Base-by-base conservation (phyloP, 2,113 vertebrate genomes). In the Myrmecophaga tridactyla region DNA sequence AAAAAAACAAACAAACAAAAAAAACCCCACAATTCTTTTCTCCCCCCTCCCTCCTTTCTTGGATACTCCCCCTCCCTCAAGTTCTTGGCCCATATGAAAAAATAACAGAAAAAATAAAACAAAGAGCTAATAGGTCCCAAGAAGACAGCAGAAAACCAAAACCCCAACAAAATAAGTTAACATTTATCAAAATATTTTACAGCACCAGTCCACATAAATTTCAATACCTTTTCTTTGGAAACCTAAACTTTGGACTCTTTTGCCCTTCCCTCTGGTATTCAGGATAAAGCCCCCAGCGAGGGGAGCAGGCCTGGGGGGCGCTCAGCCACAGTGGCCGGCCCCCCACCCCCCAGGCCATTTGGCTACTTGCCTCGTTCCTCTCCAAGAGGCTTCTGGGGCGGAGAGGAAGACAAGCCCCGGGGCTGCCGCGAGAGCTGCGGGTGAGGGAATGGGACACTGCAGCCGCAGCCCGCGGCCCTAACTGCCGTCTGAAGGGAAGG, bases 101-200 rank as follows among this genome's bases (percentile, higher is more conserved):
- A 89, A 91, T n/a, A 34, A 58, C 51, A 77, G n/a, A 73, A 15
- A 75, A 84, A 60, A 73, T 31, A 43, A 84, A 56, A 72, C 41
- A 82, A 62, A 88, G 2, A 73, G 58, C 62, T 60, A 62, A 67
- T 3, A 95, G 67, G 89, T 81, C 89, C 90, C 81, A 97, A 81
- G 62, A 25, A 94, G 67, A 97, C 34, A 95, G 95, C 31, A 91
- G 92, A 92, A 63, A 80, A 87, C 39, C 75, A 58, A 83, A 96
- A 77, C 65, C 85, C 60, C 96, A 63, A 93, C 46, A 93, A 97
- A 98, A 98, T 98, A 98, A 98, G 86, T 98, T 98, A 97, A 96
- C 91, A 94, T 92, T 96, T 92, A 96, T 89, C 96, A 96, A 93
- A 97, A 93, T 78, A 95, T n/a, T 96, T 91, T 86, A 96, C 96